Base-by-base conservation (phyloP, 2,113 vertebrate species). In the Triplophysa tibetana region DNA sequence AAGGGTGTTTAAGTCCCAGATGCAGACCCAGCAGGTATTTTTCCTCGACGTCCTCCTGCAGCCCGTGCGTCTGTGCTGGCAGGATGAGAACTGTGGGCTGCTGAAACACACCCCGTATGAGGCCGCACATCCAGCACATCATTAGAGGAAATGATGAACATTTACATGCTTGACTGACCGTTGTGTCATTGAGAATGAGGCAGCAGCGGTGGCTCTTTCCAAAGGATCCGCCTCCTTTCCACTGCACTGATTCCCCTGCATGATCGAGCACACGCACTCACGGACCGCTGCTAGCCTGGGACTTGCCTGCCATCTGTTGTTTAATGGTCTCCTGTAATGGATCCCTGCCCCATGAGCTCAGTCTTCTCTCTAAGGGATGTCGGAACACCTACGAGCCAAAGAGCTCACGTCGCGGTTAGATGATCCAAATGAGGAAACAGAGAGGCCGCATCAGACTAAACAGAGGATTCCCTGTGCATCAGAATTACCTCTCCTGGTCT, bases 221-320 rank as follows among this genome's bases (percentile, higher is more conserved):
- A 13, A 68, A 23, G 10, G 77, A 65, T 61, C 72, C 80, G 26
- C 77, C 74, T 58, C 70, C 56, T 70, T 74, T 76, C 54, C 70
- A 54, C 60, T 1, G 64, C 76, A 43, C 60, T 12, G 70, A 41
- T 81, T 70, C 70, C 52, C 19, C 78, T 76, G 64, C 63, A 70
- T 68, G 74, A 84, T 66, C 74, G 62, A 54, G 52, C 45, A 69
- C 62, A 74, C 8, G 2, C 63, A 13, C 69, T 48, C 64, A 23
- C n/a, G 13, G 77, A 13, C 43, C 41, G 70, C 70, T 65, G 48
- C 19, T 33, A 81, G 41, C 11, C 78, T 80, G 61, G 73, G 75
- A 75, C 83, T 84, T 45, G 72, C 33, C 80, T 83, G 82, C 83
- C 85, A 83, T 89, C 86, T 86, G 85, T 85, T 84, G 86, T 86